Evolutionary conservation across 2,888 invertebrate genomes (phyloP), one percentile per base, ranked within the genome.

Genomic region (Lycaena phlaeas): DNA sequence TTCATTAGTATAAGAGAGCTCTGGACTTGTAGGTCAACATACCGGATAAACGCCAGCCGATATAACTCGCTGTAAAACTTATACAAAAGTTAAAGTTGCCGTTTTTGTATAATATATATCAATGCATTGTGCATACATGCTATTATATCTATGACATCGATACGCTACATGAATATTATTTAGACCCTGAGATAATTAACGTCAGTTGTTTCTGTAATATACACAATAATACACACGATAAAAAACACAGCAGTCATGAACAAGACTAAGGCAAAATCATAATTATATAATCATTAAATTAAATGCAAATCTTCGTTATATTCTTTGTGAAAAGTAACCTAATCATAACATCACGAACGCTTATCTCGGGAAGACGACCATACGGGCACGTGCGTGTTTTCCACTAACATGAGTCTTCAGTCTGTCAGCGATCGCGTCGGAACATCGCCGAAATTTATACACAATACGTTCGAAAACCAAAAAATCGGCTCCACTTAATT

Each of bases 331-430:
- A 44, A 40, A 44, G 45, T 49, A 58, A 51, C 44, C 44, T 57
- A 64, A 68, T 67, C 65, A 60, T 58, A 67, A 61, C 59, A 64
- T 63, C 63, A 59, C 56, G 56, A 56, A 49, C 49, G 59, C 59
- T 69, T 71, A 72, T 74, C 74, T 64, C 48, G 40, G 38, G 42
- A 45, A 52, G 46, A 46, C 50, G 54, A 49, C 58, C 37, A 39
- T 42, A 36, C 38, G 22, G 46, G 48, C 59, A 55, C 54, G 56
- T 57, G 60, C 53, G 48, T 38, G 22, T 9, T 44, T 41, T 44
- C 41, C 41, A 31, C 42, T 57, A 52, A 50, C 45, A 56, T 48
- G 53, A 52, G 57, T 57, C 53, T 61, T 59, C 61, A 61, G 58
- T 59, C 56, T 52, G 45, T 49, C 51, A 56, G 45, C 56, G 48